Conservation (phyloP, 1,140 invertebrate genomes). For the Drosophila obscura region DNA sequence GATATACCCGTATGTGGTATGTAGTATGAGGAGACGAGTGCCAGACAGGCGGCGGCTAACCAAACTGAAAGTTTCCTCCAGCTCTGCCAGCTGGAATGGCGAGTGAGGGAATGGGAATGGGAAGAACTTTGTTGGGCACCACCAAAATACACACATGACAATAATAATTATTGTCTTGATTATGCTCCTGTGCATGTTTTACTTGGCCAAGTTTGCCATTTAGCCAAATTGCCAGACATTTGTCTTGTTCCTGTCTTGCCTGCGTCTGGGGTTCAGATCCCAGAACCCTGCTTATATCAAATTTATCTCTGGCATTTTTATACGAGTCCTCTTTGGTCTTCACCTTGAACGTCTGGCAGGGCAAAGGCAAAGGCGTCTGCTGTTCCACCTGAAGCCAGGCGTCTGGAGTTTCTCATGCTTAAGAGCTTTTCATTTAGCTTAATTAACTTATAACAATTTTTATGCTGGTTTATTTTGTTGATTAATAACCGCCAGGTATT, state of each 20-base stretch:
- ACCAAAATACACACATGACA: constrained; percentile 76
- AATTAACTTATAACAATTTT: constrained; percentile 82
- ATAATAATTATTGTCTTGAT: constrained; percentile 83
- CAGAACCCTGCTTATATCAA: constrained; percentile 10
- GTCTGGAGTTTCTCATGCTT: constrained; percentile 45
- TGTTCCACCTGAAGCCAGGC: not conserved
- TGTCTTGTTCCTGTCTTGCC: constrained; percentile 52
- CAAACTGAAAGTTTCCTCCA: constrained; percentile 35
- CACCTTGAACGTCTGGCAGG: constrained; percentile 47
- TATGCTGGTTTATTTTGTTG: constrained; percentile 74
- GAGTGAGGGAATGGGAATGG: not conserved
- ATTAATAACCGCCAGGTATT: constrained; percentile 67
- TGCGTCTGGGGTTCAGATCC: constrained; percentile 1
- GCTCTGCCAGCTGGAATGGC: not conserved
- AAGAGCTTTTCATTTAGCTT: constrained; percentile 81
- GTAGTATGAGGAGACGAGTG: constrained; percentile 10
- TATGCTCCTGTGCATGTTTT: constrained; percentile 80
- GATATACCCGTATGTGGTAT: not conserved
- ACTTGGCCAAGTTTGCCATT: constrained; percentile 75
- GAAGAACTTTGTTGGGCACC: constrained; percentile 28
- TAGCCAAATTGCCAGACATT: constrained; percentile 82
- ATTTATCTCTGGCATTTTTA: constrained; percentile 54
- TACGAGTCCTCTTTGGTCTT: constrained; percentile 23
- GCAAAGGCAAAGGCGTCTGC: no score
- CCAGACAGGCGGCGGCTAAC: constrained; percentile 43